A percentile compares a stretch with the other conserved stretches of the same genome.
phyloP scores from a whole-genome alignment of 2,113 vertebrate genomes.

The Labrus mixtus region DNA sequence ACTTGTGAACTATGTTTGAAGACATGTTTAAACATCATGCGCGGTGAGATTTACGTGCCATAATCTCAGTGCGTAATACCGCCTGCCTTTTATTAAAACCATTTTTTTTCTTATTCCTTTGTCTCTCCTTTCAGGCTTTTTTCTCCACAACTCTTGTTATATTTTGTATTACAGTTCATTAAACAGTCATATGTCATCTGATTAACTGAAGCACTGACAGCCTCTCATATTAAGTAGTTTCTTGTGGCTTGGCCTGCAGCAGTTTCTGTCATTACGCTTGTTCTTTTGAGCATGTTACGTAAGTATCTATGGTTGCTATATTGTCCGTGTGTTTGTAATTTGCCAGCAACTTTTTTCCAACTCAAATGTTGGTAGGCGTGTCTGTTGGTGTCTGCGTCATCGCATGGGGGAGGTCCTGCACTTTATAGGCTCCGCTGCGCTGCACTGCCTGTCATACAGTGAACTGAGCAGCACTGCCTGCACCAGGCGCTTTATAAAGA shows the following conservation, averaged over 20 bases:
- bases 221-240: constrained; percentile 6
- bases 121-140: not conserved
- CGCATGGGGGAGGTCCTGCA: constrained; percentile 20
- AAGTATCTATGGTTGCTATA: constrained; percentile 69
- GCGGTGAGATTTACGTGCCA: not conserved
- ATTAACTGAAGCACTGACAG: constrained; percentile 29
- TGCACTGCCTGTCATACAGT: constrained; percentile 41
- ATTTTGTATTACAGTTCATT: constrained; percentile 20
- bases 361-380: constrained; percentile 34
- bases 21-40: not conserved
- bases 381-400: constrained; percentile 51
- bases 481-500: constrained; percentile 86
- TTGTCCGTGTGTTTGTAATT: constrained; percentile 57
- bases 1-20: not conserved
- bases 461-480: constrained; percentile 54
- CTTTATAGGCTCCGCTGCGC: constrained; percentile 74
- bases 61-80: not conserved
- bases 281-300: constrained; percentile 62
- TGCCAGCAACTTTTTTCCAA: constrained; percentile 35
- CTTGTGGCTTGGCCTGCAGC: constrained; percentile 26
- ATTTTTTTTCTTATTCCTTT: no score
- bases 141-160: not conserved
- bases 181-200: not conserved
- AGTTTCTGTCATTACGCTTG: constrained; percentile 43
- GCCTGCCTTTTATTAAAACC: not conserved